These are phyloP conservation scores for Trachelus stipa DNA, from an alignment of 2,888 invertebrate species.

Conservation along the genomic window DNA sequence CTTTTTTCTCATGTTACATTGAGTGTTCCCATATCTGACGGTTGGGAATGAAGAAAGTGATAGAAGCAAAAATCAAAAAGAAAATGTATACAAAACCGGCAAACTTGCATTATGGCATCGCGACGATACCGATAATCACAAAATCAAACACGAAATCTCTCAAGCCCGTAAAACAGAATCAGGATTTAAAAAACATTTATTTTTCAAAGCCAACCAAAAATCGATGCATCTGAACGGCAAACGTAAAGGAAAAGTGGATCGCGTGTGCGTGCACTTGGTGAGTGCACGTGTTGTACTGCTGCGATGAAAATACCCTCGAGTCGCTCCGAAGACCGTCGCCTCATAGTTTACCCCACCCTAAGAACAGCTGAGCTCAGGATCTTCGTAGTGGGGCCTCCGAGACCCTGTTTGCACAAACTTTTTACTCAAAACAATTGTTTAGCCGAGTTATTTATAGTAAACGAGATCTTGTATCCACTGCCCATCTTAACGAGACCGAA, in stretches of 20 bases:
- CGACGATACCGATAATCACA: neutral
- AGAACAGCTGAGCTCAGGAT: conserved; percentile 41
- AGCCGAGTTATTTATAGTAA: neutral
- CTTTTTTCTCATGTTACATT: conserved; percentile 8
- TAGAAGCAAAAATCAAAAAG: neutral
- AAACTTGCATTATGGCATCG: neutral
- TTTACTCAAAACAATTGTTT: neutral
- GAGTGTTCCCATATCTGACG: neutral
- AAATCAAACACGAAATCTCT: neutral
- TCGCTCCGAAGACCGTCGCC: conserved; percentile 46
- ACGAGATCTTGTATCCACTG: neutral
- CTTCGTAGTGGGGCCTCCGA: conserved; percentile 13
- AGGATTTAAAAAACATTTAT: neutral
- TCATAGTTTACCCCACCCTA: conserved; percentile 51
- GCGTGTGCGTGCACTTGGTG: conserved; percentile 47
- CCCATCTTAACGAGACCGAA: neutral
- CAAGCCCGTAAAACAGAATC: neutral
- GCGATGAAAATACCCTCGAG: conserved; percentile 61
- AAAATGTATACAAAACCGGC: neutral
- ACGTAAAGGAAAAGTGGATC: conserved; percentile 14
- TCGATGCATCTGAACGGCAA: neutral
- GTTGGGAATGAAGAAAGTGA: neutral
- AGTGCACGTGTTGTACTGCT: conserved; percentile 59
- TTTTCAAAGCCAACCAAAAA: neutral
- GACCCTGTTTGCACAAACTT: neutral